Percentiles rank a stretch among this genome's conserved stretches.
Conservation (phyloP, 1,140 invertebrate genomes). For the Episyrphus balteatus region DNA sequence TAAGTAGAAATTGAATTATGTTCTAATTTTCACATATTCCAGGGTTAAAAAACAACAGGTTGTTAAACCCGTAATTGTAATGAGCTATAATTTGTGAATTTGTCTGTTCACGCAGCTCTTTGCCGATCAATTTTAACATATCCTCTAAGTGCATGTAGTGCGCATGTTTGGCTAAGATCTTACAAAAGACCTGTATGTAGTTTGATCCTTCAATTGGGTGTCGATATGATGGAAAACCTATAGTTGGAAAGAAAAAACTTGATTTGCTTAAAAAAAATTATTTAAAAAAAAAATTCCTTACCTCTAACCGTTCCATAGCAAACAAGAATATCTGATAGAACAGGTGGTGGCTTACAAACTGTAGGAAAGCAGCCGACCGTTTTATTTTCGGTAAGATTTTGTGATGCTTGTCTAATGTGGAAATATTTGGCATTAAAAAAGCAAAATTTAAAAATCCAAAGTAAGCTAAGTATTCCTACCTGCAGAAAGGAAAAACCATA, state of each 20-base stretch:
- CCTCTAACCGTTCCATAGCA: slow-evolving; percentile 59
- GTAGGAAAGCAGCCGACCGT: background rate
- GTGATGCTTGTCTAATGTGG: too few species aligned
- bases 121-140: slow-evolving; percentile 52
- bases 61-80: slow-evolving; percentile 22
- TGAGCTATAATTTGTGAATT: slow-evolving; percentile 18
- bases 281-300: too few species aligned
- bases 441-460: slow-evolving; percentile 12
- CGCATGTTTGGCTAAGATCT: slow-evolving; percentile 59
- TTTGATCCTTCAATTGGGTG: slow-evolving; percentile 53
- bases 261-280: too few species aligned
- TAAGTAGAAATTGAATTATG: too few species aligned
- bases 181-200: slow-evolving; percentile 65
- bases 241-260: too few species aligned
- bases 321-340: slow-evolving; percentile 52
- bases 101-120: slow-evolving; percentile 7
- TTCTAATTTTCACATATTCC: slow-evolving; percentile 14
- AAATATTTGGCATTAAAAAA: slow-evolving; percentile 13
- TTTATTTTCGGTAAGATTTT: background rate
- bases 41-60: slow-evolving; percentile 29
- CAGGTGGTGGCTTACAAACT: slow-evolving; percentile 17
- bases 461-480: slow-evolving; percentile 23
- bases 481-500: slow-evolving; percentile 67
- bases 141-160: slow-evolving; percentile 49
- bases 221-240: slow-evolving; percentile 52